Evolutionary conservation across 2,113 vertebrate genomes (phyloP).

Genomic region (Kryptolebias marmoratus): DNA sequence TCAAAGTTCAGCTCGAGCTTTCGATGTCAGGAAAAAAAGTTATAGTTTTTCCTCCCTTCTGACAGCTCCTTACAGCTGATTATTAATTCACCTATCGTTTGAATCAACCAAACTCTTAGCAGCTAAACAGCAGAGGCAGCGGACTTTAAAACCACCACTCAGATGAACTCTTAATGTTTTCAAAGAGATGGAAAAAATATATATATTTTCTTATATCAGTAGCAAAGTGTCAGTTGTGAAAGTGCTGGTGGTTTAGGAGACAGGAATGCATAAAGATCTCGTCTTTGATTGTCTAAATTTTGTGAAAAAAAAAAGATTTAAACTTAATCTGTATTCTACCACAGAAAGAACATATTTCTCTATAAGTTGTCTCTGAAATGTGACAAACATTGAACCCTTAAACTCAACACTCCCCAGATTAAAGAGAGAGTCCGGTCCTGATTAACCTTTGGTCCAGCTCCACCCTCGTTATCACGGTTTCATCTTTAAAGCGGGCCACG

Average conservation of each 20-base stretch:
- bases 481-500: slow-evolving; percentile 85
- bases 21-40: not conserved
- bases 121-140: not conserved
- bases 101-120: not conserved
- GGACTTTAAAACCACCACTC: not conserved
- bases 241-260: slow-evolving; percentile 10
- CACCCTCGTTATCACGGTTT: slow-evolving; percentile 66
- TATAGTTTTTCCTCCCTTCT: not conserved
- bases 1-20: not conserved
- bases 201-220: not conserved
- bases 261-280: not conserved
- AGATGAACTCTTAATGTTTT: not conserved
- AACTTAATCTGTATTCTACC: not conserved
- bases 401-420: not conserved
- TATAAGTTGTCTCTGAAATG: not conserved
- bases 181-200: too few relatives aligned
- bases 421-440: not conserved
- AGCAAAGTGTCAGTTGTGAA: not conserved
- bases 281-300: too few relatives aligned
- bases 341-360: too few relatives aligned
- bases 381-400: not conserved
- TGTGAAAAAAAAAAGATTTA: too few relatives aligned
- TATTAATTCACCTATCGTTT: slow-evolving; percentile 7
- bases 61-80: not conserved
- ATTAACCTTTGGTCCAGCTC: not conserved